Conservation (phyloP, 2,797 vertebrate genomes). For the Hylomyscus alleni region DNA sequence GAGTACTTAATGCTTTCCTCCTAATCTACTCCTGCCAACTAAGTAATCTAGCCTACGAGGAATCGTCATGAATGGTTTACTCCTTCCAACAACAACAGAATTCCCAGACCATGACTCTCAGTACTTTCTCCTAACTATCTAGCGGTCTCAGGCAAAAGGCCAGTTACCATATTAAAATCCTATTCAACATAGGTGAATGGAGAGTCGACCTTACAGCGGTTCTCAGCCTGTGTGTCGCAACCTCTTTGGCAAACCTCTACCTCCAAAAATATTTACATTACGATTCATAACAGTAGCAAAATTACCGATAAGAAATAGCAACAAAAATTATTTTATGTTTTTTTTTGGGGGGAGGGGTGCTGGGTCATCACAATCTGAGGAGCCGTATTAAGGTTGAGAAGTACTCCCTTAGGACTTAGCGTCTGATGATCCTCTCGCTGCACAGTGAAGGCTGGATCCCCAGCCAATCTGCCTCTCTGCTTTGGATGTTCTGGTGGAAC, state of each 20-base stretch:
- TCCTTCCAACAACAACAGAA: slow-evolving; percentile 36
- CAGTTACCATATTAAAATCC: slow-evolving; percentile 53
- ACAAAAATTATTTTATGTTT: not conserved
- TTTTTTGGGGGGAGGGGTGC: not conserved
- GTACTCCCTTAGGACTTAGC: not conserved
- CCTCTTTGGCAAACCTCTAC: not conserved
- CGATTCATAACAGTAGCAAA: not conserved
- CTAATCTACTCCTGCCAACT: slow-evolving; percentile 61
- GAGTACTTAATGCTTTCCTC: slow-evolving; percentile 54
- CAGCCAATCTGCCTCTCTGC: not conserved
- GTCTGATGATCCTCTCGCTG: not conserved
- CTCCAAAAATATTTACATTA: not conserved
- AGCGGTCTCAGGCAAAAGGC: slow-evolving; percentile 63
- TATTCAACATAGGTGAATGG: not conserved
- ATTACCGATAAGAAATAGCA: not conserved
- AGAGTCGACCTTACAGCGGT: not conserved
- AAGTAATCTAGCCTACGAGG: slow-evolving; percentile 68
- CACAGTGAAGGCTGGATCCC: not conserved
- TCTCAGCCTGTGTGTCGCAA: not conserved
- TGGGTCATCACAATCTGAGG: not conserved
- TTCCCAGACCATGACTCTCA: slow-evolving; percentile 42
- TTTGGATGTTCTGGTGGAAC: not conserved
- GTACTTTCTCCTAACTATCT: slow-evolving; percentile 53
- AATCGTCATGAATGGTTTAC: slow-evolving; percentile 55
- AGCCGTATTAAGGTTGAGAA: not conserved